Evolutionary conservation across 2,888 invertebrate species (phyloP).

Genomic region (Rosalia funebris): DNA sequence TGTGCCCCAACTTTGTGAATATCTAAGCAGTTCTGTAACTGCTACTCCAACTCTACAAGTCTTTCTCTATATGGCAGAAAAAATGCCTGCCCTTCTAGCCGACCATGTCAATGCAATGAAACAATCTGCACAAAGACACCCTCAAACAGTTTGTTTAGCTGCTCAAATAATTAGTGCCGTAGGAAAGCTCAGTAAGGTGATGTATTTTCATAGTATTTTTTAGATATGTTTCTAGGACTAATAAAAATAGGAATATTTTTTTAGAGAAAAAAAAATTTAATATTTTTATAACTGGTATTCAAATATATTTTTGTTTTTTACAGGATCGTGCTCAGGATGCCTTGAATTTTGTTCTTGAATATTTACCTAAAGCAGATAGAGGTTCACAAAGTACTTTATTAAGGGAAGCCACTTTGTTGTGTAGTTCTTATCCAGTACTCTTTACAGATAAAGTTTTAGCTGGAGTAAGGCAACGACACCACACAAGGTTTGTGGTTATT

Average conservation of each 20-base stretch:
- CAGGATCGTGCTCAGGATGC: conserved; percentile 85
- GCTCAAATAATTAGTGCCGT: conserved; percentile 78
- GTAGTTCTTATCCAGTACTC: conserved; percentile 82
- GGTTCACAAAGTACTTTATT: conserved; percentile 79
- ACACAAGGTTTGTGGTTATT: no score
- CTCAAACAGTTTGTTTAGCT: conserved; percentile 73
- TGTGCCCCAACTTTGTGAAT: conserved; percentile 83
- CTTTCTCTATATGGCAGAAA: conserved; percentile 78
- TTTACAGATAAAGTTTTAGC: conserved; percentile 83
- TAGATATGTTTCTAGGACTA: no score
- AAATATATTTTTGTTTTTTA: conserved; percentile 36
- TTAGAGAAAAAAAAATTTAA: no score
- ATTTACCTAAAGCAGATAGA: conserved; percentile 76
- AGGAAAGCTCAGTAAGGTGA: conserved; percentile 78
- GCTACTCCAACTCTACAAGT: conserved; percentile 76
- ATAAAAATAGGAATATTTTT: no score
- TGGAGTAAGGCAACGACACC: conserved; percentile 75
- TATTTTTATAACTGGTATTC: background rate
- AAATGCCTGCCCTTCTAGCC: conserved; percentile 75
- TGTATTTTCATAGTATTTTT: no score
- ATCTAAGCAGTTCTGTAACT: conserved; percentile 72
- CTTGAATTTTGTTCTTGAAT: conserved; percentile 82
- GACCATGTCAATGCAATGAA: conserved; percentile 78
- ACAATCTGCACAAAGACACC: conserved; percentile 73
- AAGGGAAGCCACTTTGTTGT: conserved; percentile 82